Conservation (phyloP, 2,113 vertebrate genomes). For the Amphiprion percula region DNA sequence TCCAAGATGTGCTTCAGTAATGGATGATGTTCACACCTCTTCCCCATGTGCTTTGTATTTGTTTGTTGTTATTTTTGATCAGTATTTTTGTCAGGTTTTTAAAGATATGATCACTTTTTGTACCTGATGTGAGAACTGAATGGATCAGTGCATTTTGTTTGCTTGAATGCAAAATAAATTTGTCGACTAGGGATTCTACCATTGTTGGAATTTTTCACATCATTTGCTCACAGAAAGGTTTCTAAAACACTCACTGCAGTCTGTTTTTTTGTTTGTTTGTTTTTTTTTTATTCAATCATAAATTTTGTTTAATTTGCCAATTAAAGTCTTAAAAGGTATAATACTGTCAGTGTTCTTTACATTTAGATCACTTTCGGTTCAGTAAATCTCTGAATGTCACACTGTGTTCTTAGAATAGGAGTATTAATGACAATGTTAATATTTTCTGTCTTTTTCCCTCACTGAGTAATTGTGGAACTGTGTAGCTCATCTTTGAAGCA, state of each 20-base stretch:
- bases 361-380: neutral
- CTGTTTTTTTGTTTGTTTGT: neutral
- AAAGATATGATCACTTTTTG: conserved; percentile 35
- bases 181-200: conserved; percentile 2
- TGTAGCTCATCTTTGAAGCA: neutral
- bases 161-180: conserved; percentile 45
- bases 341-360: conserved; percentile 17
- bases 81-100: conserved; percentile 48
- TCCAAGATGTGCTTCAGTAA: conserved; percentile 6
- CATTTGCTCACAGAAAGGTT: conserved; percentile 32
- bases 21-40: neutral
- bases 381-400: neutral
- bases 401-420: neutral
- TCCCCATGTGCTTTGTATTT: neutral
- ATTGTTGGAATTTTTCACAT: conserved; percentile 21
- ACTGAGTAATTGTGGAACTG: neutral
- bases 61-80: conserved; percentile 20
- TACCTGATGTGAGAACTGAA: conserved; percentile 46
- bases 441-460: neutral
- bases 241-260: conserved; percentile 8
- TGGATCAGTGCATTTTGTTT: conserved; percentile 23
- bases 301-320: conserved; percentile 55
- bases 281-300: conserved; percentile 47
- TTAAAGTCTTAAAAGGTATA: conserved; percentile 58
- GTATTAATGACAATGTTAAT: neutral